A percentile compares a stretch with the other conserved stretches of the same genome.
phyloP scores from a whole-genome alignment of 2,888 invertebrate species.

The Steromphala cineraria region DNA sequence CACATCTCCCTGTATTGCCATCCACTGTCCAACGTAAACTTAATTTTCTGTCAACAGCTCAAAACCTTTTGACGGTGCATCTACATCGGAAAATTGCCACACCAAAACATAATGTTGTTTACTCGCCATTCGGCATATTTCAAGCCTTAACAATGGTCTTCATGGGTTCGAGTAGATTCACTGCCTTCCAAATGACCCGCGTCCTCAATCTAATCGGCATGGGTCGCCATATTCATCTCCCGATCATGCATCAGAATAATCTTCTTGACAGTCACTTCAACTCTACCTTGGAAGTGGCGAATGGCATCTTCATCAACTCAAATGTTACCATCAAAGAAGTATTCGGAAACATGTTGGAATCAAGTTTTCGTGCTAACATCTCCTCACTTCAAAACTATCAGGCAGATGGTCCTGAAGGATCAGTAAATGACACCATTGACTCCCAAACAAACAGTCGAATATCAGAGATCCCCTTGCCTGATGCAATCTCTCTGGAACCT shows the following conservation, averaged over 20 bases:
- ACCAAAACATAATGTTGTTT: conserved; percentile 43
- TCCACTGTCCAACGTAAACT: too few species aligned
- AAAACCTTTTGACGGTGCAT: neutral
- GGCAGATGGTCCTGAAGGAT: conserved; percentile 66
- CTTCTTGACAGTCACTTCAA: conserved; percentile 23
- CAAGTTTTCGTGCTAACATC: conserved; percentile 41
- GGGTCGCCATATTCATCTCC: conserved; percentile 23
- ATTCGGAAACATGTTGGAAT: conserved; percentile 38
- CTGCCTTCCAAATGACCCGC: conserved; percentile 33
- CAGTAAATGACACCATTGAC: conserved; percentile 89
- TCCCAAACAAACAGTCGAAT: conserved; percentile 87
- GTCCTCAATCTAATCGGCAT: conserved; percentile 26
- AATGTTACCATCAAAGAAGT: conserved; percentile 39
- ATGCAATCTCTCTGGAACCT: conserved; percentile 56
- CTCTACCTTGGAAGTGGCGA: conserved; percentile 52
- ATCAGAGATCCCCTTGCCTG: conserved; percentile 82
- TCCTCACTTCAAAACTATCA: conserved; percentile 25
- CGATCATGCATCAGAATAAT: conserved; percentile 30
- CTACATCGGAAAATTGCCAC: neutral
- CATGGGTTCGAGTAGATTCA: conserved; percentile 26
- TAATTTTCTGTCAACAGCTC: neutral
- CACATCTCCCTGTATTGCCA: too few species aligned
- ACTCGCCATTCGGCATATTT: conserved; percentile 72
- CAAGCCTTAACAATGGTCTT: conserved; percentile 35
- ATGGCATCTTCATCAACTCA: conserved; percentile 51